Evolutionary conservation across 2,888 invertebrate species (phyloP).

Genomic region (Aleiodes alternator): DNA sequence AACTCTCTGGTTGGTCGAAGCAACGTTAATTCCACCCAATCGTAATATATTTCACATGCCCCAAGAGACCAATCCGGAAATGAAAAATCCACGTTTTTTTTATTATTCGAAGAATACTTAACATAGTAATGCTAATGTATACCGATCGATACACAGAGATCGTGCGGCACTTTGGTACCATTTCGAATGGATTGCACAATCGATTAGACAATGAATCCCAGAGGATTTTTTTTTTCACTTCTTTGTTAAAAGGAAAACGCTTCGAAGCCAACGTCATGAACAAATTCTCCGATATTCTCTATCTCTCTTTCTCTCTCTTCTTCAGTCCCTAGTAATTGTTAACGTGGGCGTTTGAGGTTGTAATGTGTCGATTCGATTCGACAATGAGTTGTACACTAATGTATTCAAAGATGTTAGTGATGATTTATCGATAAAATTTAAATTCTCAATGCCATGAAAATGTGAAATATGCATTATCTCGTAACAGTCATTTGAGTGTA

Average conservation of each 20-base stretch:
- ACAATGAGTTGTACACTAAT: constrained; percentile 21
- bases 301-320: background rate
- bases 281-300: background rate
- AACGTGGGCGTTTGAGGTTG: constrained; percentile 14
- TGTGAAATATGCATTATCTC: background rate
- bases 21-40: constrained; percentile 32
- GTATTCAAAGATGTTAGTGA: constrained; percentile 26
- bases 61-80: constrained; percentile 33
- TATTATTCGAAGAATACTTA: constrained; percentile 29
- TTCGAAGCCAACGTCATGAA: constrained; percentile 10
- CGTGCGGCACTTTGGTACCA: constrained; percentile 37
- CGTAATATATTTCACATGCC: constrained; percentile 2
- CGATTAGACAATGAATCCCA: constrained; percentile 46
- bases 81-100: background rate
- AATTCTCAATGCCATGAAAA: constrained; percentile 37
- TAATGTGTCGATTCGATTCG: constrained; percentile 4
- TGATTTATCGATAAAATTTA: constrained; percentile 45
- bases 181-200: constrained; percentile 50
- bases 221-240: background rate
- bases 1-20: constrained; percentile 37
- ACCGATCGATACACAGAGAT: constrained; percentile 31
- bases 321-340: background rate
- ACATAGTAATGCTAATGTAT: constrained; percentile 41
- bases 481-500: constrained; percentile 15
- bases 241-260: background rate